Conservation (phyloP, 2,113 vertebrate genomes). For the Paratilapia polleni region DNA sequence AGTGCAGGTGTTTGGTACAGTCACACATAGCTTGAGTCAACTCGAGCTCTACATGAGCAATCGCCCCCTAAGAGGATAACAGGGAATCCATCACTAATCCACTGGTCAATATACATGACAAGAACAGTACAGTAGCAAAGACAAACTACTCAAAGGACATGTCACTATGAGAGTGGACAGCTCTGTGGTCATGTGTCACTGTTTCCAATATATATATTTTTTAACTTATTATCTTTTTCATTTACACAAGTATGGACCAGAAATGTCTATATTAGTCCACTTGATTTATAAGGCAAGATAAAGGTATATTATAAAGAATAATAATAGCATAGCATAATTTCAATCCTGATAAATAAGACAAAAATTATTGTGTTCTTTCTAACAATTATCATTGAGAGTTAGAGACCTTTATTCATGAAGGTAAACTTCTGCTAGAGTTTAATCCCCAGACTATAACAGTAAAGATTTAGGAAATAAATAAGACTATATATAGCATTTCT, state of each 20-base stretch:
- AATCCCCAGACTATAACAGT: too few relatives aligned
- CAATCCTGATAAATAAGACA: too few relatives aligned
- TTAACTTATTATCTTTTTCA: neutral
- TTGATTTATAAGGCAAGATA: too few relatives aligned
- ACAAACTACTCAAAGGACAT: conserved; percentile 61
- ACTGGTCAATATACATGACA: conserved; percentile 67
- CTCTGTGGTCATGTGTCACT: neutral
- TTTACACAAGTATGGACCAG: neutral
- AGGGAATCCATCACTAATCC: conserved; percentile 72
- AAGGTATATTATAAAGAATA: neutral
- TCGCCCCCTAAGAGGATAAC: conserved; percentile 72
- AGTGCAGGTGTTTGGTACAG: conserved; percentile 58
- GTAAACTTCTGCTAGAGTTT: too few relatives aligned
- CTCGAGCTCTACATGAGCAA: conserved; percentile 52
- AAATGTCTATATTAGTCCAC: neutral
- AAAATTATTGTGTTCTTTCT: too few relatives aligned
- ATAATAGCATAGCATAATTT: neutral
- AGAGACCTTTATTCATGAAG: too few relatives aligned
- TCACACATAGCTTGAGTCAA: conserved; percentile 22
- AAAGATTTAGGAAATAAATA: too few relatives aligned
- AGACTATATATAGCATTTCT: too few relatives aligned
- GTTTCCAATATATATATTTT: neutral
- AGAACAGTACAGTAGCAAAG: conserved; percentile 59
- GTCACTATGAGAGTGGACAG: conserved; percentile 34
- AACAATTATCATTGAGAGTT: too few relatives aligned